Base-by-base conservation (phyloP, 2,797 vertebrate genomes). In the Scolopax bukidnonensis region DNA sequence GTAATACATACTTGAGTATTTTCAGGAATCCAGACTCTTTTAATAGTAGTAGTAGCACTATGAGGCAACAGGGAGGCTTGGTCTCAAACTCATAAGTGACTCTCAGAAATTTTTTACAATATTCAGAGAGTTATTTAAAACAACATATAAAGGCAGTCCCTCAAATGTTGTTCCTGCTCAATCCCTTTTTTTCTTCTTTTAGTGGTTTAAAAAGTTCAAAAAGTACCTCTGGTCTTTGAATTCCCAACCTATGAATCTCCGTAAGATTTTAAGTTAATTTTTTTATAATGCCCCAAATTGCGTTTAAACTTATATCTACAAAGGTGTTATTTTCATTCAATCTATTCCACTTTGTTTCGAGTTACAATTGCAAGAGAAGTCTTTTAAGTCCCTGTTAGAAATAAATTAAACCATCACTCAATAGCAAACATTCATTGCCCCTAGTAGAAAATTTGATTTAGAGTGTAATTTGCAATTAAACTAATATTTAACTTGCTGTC, bases 331-430 rank as follows among this genome's bases (percentile, higher is more conserved):
- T 86, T 81, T 73, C 28, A 6, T 82, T 94, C 69, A 71, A 6
- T 93, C 57, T 41, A 15, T 59, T 95, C 68, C 16, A 38, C 50
- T 96, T 56, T 89, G 76, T 95, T 96, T 97, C 19, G 1, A 79
- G 82, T 92, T 97, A 76, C 43, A 95, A 51, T 92, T 75, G 32
- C 21, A 33, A 92, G 80, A 84, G 78, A 94, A 93, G 61, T 94
- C 91, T 95, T 98, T 96, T 87, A 95, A 83, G 56, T 77, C 43
- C 54, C 51, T 87, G 89, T 96, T 96, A 93, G 92, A 95, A 97
- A 92, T 95, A 97, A 97, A 97, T 97, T 95, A 97, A 97, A 84
- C 84, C 89, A 87, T 97, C 93, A 93, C 36, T 97, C 96, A 93
- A 54, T 57, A 93, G 53, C 67, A 96, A 96, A 92, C 27, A 63